Evolutionary conservation across 2,113 vertebrate genomes (phyloP).

Genomic region (Motacilla tschutschensis): DNA sequence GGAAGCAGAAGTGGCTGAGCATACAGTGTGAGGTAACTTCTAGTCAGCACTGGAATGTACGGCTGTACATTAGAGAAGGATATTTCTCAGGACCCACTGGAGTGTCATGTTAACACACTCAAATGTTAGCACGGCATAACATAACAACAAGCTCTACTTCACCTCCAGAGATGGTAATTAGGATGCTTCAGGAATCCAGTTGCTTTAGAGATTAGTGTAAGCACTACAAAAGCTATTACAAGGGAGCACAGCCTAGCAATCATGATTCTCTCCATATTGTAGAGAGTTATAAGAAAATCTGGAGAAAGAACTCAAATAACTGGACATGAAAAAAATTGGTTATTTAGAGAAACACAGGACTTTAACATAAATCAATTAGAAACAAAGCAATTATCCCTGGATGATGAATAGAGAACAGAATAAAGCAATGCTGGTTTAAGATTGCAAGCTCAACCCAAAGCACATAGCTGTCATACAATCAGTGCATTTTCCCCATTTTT

Average conservation of each 20-base stretch:
- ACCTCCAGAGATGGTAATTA: conserved; percentile 52
- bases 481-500: not conserved
- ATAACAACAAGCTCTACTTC: conserved; percentile 53
- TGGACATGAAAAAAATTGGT: conserved; percentile 7
- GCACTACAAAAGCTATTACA: conserved; percentile 44
- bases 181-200: conserved; percentile 35
- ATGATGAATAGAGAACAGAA: conserved; percentile 37
- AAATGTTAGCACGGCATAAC: not conserved
- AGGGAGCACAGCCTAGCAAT: conserved; percentile 68
- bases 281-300: conserved; percentile 54
- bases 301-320: conserved; percentile 47
- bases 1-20: conserved; percentile 40
- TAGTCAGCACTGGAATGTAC: not conserved
- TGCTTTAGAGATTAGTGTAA: conserved; percentile 31
- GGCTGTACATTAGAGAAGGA: not conserved
- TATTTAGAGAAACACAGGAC: conserved; percentile 37
- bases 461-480: not conserved
- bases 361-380: conserved; percentile 19
- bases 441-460: conserved; percentile 29
- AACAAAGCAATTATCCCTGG: conserved; percentile 32
- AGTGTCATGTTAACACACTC: conserved; percentile 35
- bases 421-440: conserved; percentile 39
- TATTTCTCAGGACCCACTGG: not conserved
- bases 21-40: not conserved
- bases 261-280: conserved; percentile 63